These are phyloP conservation scores for Acanthosepion pharaonis DNA, from an alignment of 2,888 invertebrate species.

Conservation along the genomic window DNA sequence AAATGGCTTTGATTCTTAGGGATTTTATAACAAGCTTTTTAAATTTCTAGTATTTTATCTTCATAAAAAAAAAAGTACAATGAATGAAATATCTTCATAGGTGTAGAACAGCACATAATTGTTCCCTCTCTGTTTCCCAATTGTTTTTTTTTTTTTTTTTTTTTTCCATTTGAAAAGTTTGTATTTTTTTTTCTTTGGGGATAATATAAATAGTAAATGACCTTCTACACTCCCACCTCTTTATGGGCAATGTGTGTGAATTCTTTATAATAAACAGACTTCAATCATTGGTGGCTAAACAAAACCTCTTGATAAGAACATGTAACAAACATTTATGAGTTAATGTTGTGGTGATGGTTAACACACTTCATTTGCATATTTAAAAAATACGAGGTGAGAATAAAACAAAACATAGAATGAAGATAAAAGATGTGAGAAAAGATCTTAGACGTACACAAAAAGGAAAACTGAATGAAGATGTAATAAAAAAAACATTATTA, in stretches of 20 bases:
- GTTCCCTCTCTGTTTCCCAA: background rate
- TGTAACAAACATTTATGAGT: background rate
- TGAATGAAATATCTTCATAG: background rate
- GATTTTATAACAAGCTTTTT: too few species aligned
- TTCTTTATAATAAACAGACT: background rate
- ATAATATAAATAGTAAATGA: too few species aligned
- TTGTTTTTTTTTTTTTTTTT: too few species aligned
- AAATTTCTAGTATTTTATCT: too few species aligned
- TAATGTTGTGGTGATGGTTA: background rate
- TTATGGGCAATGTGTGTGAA: background rate
- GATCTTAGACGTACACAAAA: background rate
- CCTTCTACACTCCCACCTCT: too few species aligned
- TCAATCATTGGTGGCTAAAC: conserved; percentile 18
- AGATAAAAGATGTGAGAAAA: background rate
- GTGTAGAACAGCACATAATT: background rate
- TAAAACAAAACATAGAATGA: background rate
- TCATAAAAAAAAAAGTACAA: background rate
- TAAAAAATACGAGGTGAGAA: background rate
- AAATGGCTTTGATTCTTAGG: too few species aligned
- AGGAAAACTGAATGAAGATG: background rate
- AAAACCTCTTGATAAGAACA: conserved; percentile 3
- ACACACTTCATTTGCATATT: background rate
- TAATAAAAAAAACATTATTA: background rate
- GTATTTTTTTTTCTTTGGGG: too few species aligned
- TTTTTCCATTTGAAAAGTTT: too few species aligned